phyloP scores from a whole-genome alignment of 2,888 invertebrate species.

The Hecatera dysodea region DNA sequence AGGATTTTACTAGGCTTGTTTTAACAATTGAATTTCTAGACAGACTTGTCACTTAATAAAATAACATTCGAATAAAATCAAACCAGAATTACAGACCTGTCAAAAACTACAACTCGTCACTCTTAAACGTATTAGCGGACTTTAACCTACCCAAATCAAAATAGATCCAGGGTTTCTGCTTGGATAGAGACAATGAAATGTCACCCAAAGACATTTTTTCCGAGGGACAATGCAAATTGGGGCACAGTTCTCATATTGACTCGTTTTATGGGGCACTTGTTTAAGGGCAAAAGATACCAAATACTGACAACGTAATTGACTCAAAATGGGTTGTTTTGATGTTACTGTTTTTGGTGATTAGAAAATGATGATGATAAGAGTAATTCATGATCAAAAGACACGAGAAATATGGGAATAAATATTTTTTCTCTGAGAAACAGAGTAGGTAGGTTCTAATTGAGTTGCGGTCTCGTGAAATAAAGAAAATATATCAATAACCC shows the following conservation, averaged over 20 bases:
- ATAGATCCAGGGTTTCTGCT: conserved; percentile 29
- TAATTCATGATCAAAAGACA: neutral
- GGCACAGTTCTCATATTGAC: conserved; percentile 46
- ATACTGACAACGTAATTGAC: conserved; percentile 36
- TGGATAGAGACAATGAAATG: conserved; percentile 39
- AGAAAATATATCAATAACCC: neutral
- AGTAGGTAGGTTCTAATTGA: neutral
- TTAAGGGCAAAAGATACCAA: conserved; percentile 23
- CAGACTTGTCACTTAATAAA: too few relatives aligned
- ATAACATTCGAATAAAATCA: neutral
- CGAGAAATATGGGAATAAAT: neutral
- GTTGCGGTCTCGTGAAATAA: neutral
- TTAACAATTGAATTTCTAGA: too few relatives aligned
- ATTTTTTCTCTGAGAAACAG: neutral
- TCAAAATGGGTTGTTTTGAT: conserved; percentile 1
- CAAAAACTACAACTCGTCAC: neutral
- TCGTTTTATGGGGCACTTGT: conserved; percentile 39
- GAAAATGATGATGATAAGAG: too few relatives aligned
- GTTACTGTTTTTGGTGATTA: conserved; percentile 2
- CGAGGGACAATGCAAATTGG: conserved; percentile 51
- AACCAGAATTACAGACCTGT: neutral
- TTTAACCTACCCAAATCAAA: conserved; percentile 26
- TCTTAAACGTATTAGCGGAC: neutral
- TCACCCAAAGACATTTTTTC: conserved; percentile 50
- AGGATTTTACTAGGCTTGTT: neutral